Evolutionary conservation across 2,797 vertebrate species (phyloP).

Genomic region (Malacoraja senta): DNA sequence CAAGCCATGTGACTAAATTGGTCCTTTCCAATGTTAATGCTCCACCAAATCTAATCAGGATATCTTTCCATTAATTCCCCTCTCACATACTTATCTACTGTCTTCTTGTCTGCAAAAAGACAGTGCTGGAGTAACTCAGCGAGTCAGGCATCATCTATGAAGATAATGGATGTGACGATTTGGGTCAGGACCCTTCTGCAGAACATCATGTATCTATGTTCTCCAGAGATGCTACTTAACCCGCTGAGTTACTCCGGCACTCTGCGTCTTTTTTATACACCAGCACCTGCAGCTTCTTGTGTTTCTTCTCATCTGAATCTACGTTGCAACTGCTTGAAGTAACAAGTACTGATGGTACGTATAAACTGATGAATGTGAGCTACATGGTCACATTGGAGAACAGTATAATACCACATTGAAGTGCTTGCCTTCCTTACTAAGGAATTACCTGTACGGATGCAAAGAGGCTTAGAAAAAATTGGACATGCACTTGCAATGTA

Average conservation of each 20-base stretch:
- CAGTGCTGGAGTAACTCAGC: no score
- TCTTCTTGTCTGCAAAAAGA: no score
- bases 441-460: background rate
- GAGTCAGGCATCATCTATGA: no score
- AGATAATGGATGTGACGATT: no score
- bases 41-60: background rate
- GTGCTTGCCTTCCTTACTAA: background rate
- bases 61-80: background rate
- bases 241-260: no score
- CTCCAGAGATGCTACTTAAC: no score
- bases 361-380: background rate
- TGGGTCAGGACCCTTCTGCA: no score
- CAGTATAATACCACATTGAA: background rate
- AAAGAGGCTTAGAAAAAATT: background rate
- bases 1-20: background rate
- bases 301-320: background rate
- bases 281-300: no score
- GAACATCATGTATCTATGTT: no score
- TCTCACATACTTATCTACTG: background rate
- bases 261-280: no score
- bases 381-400: background rate
- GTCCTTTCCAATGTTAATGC: background rate
- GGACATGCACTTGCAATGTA: background rate
- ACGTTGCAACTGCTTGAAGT: background rate
- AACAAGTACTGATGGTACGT: background rate